These are phyloP conservation scores for Actinia equina DNA, from an alignment of 64 coral and sea anemone genomes.

Conservation along the genomic window DNA sequence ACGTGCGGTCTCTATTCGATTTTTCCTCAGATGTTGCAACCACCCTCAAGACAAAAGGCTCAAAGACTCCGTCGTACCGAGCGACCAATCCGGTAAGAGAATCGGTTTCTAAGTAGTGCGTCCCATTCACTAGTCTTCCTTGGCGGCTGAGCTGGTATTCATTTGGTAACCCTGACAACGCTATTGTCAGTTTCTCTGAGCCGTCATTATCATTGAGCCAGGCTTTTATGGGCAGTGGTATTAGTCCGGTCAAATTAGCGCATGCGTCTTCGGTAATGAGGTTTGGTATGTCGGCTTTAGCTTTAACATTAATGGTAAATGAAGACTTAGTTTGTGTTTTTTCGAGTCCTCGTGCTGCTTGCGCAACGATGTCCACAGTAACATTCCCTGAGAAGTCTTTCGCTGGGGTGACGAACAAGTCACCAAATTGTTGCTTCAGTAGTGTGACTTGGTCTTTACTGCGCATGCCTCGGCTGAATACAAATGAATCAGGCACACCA, in stretches of 20 bases:
- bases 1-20: conserved; percentile 35
- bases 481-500: conserved; percentile 9
- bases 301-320: conserved; percentile 38
- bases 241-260: conserved; percentile 31
- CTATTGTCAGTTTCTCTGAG: conserved; percentile 44
- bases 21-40: conserved; percentile 29
- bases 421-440: conserved; percentile 23
- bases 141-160: conserved; percentile 20
- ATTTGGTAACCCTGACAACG: conserved; percentile 29
- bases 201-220: conserved; percentile 29
- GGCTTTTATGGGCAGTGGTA: conserved; percentile 24
- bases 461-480: conserved; percentile 31
- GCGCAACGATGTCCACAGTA: conserved; percentile 16
- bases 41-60: conserved; percentile 32
- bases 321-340: background rate
- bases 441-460: background rate
- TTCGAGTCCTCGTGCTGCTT: background rate
- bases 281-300: conserved; percentile 33
- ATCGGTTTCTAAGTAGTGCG: background rate
- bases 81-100: background rate
- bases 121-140: background rate
- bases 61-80: background rate
- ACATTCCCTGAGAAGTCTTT: conserved; percentile 39
- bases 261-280: conserved; percentile 27
- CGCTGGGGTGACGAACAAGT: conserved; percentile 28